These are phyloP conservation scores for Salvator merianae DNA, from an alignment of 2,113 vertebrate species.

Conservation along the genomic window DNA sequence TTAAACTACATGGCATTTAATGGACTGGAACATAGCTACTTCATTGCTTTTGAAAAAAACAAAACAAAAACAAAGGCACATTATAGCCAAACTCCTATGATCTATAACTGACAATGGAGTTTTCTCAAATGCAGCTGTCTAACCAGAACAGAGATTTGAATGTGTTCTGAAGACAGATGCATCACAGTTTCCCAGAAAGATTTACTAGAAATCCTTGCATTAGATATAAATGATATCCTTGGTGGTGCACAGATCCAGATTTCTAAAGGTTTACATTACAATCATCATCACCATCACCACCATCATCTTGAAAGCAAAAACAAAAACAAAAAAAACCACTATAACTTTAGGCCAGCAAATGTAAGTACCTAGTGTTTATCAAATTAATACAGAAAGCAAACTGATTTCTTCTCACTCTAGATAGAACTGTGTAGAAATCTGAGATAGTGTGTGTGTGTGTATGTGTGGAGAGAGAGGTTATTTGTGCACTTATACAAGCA, in stretches of 20 bases:
- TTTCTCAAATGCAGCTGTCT: not conserved
- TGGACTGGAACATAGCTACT: slow-evolving; percentile 5
- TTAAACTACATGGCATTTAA: slow-evolving; percentile 28
- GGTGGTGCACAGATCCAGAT: not conserved
- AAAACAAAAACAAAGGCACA: not conserved
- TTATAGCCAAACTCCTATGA: not conserved
- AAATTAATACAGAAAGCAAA: not conserved
- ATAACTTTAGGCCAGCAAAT: not conserved
- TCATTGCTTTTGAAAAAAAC: not conserved
- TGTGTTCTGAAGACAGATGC: not conserved
- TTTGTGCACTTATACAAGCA: not conserved
- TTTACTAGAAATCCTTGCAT: not conserved
- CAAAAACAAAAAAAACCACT: not conserved
- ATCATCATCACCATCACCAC: not conserved
- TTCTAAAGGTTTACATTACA: not conserved
- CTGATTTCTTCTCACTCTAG: not conserved
- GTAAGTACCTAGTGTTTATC: not conserved
- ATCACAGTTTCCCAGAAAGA: not conserved
- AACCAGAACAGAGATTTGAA: not conserved
- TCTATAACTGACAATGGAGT: not conserved
- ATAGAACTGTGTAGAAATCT: no score
- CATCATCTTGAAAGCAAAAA: not conserved
- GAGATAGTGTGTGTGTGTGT: no score
- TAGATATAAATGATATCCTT: not conserved
- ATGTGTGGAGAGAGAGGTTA: not conserved